Evolutionary conservation across 2,888 invertebrate species (phyloP).

Genomic region (Diarsia dahlii): DNA sequence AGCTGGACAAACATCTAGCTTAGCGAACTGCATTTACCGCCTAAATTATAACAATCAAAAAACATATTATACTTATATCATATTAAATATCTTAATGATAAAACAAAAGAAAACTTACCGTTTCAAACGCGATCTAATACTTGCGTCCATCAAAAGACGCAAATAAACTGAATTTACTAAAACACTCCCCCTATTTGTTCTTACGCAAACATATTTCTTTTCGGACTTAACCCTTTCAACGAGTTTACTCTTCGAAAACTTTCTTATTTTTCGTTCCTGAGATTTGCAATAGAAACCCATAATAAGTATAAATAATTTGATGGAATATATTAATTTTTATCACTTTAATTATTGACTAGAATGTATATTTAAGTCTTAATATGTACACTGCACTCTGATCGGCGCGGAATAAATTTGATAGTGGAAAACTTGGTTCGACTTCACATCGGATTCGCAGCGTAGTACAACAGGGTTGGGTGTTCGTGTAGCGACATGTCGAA

Average conservation of each 20-base stretch:
- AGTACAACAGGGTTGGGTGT: constrained; percentile 42
- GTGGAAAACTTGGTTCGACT: constrained; percentile 40
- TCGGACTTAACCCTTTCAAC: constrained; percentile 61
- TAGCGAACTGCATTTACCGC: background rate
- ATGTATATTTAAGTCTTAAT: constrained; percentile 32
- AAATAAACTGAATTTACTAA: constrained; percentile 58
- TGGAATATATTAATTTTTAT: constrained; percentile 57
- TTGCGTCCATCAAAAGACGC: constrained; percentile 65
- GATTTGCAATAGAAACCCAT: constrained; percentile 70
- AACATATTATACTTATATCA: background rate
- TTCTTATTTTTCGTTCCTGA: constrained; percentile 63
- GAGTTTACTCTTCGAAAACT: constrained; percentile 52
- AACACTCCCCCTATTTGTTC: constrained; percentile 58
- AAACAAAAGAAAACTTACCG: constrained; percentile 64
- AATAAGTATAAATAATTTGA: constrained; percentile 50
- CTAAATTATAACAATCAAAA: background rate
- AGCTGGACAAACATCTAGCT: background rate
- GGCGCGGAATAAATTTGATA: constrained; percentile 49
- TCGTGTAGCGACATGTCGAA: constrained; percentile 78
- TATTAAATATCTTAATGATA: background rate
- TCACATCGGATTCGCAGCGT: constrained; percentile 19
- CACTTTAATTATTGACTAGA: constrained; percentile 60
- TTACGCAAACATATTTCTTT: constrained; percentile 67
- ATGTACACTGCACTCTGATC: constrained; percentile 33
- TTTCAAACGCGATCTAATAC: constrained; percentile 55